phyloP scores from a whole-genome alignment of 2,113 vertebrate species.

The Hemibates koningsi region DNA sequence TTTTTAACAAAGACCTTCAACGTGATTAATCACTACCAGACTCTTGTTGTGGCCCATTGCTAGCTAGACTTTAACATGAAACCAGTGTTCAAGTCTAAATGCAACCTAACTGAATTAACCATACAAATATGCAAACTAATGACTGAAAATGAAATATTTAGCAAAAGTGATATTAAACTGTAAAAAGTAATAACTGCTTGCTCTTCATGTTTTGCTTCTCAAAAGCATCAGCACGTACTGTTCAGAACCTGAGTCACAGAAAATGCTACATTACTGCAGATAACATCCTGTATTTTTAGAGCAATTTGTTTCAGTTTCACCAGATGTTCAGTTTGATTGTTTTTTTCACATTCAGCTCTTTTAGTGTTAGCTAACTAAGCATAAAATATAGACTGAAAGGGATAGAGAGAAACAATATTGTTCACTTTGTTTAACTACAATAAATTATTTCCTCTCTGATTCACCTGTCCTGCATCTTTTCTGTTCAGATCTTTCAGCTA shows the following conservation, averaged over 20 bases:
- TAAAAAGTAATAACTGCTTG: background rate
- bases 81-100: background rate
- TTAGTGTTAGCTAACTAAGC: background rate
- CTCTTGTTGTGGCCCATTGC: background rate
- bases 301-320: background rate
- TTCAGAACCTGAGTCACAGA: background rate
- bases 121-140: background rate
- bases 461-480: background rate
- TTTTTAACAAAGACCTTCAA: background rate
- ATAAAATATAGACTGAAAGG: background rate
- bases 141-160: background rate
- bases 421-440: background rate
- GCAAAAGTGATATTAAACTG: background rate
- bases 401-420: slow-evolving; percentile 7
- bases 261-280: background rate
- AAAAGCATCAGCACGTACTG: background rate
- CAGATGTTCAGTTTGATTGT: background rate
- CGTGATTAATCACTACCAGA: background rate
- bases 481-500: background rate
- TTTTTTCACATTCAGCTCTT: background rate
- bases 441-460: background rate
- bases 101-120: background rate
- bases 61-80: background rate
- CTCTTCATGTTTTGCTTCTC: background rate
- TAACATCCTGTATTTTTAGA: background rate